Base-by-base conservation (phyloP, 2,113 vertebrate species). In the Falco punctatus region DNA sequence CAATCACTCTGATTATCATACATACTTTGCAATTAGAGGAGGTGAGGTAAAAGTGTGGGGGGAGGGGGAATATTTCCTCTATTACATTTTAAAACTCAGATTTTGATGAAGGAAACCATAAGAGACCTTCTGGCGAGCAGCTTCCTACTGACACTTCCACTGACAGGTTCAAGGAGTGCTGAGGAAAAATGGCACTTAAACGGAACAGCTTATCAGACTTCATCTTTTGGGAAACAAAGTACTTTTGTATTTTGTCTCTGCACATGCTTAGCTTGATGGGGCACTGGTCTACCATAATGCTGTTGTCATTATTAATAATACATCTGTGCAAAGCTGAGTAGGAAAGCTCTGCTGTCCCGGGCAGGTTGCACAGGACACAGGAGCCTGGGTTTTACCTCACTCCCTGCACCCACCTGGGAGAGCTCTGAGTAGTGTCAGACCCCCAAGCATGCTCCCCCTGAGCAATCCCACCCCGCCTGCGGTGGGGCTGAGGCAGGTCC, bases 371-470 rank as follows among this genome's bases (percentile, higher is more conserved):
- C 14, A 54, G 38, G 42, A 32, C 48, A 67, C 20, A 1, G 17
- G 14, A 48, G 9, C 5, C 18, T 13, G 61, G 38, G 20, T 28
- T 78, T 88, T 20, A 49, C 26, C 17, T 30, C 3, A 3, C 27
- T 21, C 9, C 23, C 33, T 87, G 38, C 3, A 1, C 13, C 33
- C 14, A 1, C 12, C 10, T 10, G 15, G 15, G 9, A 49, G 21
- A 46, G 9, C 23, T 73, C 23, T 0, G 1, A 49, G 38, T 23
- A 7, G 10, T 0, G 1, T 4, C 10, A 82, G 21, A 20, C 11
- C 17, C 10, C 10, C 0, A 2, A 26, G 33, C 3, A 0, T 11
- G 40, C 4, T 69, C 11, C 44, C 27, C 14, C 1, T 0, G 0
- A 23, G 13, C 1, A 0, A 64, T 35, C 38, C 20, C 35, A 54